Conservation (phyloP, 2,888 invertebrate genomes). For the Eilema griseolum region DNA sequence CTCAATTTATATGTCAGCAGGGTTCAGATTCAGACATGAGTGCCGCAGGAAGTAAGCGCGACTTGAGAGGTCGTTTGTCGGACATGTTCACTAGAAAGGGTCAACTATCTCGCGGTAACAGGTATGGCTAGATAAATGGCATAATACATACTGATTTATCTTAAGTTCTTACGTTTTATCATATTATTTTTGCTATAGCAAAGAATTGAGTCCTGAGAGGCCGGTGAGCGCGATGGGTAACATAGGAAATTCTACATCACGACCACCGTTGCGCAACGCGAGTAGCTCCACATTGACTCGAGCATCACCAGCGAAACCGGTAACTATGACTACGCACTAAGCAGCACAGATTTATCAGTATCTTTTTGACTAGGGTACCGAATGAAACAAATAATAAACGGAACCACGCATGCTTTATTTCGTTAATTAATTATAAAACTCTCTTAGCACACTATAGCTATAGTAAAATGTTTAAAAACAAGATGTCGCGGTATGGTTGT, state of each 20-base stretch:
- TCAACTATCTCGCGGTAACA: slow-evolving; percentile 89
- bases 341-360: too few relatives aligned
- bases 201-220: slow-evolving; percentile 80
- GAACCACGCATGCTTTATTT: too few relatives aligned
- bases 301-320: slow-evolving; percentile 67
- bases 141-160: not conserved
- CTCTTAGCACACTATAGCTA: too few relatives aligned
- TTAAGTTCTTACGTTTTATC: not conserved
- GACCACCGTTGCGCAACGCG: slow-evolving; percentile 85
- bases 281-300: slow-evolving; percentile 85
- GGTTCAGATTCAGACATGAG: slow-evolving; percentile 92
- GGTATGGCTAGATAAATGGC: slow-evolving; percentile 71
- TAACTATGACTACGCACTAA: slow-evolving; percentile 34
- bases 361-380: not conserved
- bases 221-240: slow-evolving; percentile 69
- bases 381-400: too few relatives aligned
- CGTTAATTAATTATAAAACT: too few relatives aligned
- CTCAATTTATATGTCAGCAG: slow-evolving; percentile 60
- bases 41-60: slow-evolving; percentile 90
- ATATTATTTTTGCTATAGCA: slow-evolving; percentile 61
- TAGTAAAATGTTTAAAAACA: not conserved
- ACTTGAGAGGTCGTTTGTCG: slow-evolving; percentile 92
- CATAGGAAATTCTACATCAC: slow-evolving; percentile 64
- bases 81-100: slow-evolving; percentile 93
- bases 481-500: not conserved